A percentile compares a stretch with the other conserved stretches of the same genome.
These are phyloP conservation scores for Anas platyrhynchos DNA, from an alignment of 2,113 vertebrate species.

Conservation along the genomic window DNA sequence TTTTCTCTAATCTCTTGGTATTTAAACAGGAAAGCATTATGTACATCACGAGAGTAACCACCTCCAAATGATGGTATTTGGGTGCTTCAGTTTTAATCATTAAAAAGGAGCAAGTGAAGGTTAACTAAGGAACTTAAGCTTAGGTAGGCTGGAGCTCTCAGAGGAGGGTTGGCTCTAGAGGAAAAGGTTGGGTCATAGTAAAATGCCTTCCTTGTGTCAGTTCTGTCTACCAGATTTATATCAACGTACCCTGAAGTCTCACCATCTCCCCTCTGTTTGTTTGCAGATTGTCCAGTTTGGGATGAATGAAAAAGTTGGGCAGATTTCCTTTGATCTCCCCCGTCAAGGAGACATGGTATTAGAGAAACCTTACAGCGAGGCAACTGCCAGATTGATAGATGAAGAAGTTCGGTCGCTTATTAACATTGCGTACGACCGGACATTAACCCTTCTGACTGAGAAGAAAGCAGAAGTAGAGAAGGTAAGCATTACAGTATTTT, in stretches of 20 bases:
- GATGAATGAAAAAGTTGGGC: constrained; percentile 96
- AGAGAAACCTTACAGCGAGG: constrained; percentile 97
- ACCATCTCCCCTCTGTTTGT: not conserved
- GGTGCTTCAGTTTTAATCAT: not conserved
- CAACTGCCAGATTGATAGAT: constrained; percentile 93
- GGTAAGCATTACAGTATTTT: constrained; percentile 70
- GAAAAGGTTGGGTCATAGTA: not conserved
- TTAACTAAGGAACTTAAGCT: not conserved
- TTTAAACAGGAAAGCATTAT: not conserved
- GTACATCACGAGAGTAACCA: not conserved
- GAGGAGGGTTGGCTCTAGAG: not conserved
- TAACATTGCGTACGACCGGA: constrained; percentile 85
- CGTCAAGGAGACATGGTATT: constrained; percentile 94
- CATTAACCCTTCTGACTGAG: constrained; percentile 82
- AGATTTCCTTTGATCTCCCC: constrained; percentile 96
- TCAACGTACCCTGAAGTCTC: not conserved
- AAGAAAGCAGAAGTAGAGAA: constrained; percentile 93
- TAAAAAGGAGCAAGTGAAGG: not conserved
- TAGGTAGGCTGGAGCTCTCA: not conserved
- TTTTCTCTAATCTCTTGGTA: not conserved
- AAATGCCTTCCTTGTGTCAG: not conserved
- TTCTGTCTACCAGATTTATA: not conserved
- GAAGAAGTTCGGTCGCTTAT: constrained; percentile 90
- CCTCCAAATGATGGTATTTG: not conserved
- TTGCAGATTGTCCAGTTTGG: constrained; percentile 96